phyloP scores from a whole-genome alignment of 1,140 invertebrate genomes.

The Magallana ariakensis region DNA sequence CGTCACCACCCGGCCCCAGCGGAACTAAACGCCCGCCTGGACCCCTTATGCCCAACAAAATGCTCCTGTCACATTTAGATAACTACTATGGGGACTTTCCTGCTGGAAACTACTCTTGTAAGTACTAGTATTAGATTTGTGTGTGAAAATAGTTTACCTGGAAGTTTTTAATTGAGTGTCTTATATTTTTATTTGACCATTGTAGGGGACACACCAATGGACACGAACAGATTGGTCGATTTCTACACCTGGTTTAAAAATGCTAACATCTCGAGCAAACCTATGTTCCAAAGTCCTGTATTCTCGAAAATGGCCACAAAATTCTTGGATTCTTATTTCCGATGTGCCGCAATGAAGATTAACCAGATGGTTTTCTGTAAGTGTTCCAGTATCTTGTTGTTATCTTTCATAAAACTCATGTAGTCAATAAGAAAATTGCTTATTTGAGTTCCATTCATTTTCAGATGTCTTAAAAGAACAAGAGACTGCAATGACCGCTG shows the following conservation, averaged over 20 bases:
- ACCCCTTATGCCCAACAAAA: neutral
- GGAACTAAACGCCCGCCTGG: no score
- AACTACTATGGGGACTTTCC: neutral
- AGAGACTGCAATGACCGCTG: neutral
- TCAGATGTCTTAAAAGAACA: neutral
- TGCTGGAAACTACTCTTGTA: neutral
- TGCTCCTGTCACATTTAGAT: neutral
- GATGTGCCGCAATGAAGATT: neutral
- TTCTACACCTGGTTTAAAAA: neutral
- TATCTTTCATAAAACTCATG: neutral
- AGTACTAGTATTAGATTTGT: neutral
- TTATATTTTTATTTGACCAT: neutral
- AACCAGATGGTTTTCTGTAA: conserved; percentile 18
- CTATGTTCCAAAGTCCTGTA: neutral
- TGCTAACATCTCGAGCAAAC: neutral
- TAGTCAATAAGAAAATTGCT: no score
- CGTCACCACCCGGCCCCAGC: neutral
- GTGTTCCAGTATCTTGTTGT: neutral
- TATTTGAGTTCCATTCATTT: neutral
- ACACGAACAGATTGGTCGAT: neutral
- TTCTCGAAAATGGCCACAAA: neutral
- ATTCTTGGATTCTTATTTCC: neutral
- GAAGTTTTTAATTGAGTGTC: neutral
- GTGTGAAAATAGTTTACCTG: neutral
- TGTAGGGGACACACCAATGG: neutral